Evolutionary conservation across 2,113 vertebrate genomes (phyloP), one percentile per base, ranked within the genome.

Genomic region (Uria aalge): DNA sequence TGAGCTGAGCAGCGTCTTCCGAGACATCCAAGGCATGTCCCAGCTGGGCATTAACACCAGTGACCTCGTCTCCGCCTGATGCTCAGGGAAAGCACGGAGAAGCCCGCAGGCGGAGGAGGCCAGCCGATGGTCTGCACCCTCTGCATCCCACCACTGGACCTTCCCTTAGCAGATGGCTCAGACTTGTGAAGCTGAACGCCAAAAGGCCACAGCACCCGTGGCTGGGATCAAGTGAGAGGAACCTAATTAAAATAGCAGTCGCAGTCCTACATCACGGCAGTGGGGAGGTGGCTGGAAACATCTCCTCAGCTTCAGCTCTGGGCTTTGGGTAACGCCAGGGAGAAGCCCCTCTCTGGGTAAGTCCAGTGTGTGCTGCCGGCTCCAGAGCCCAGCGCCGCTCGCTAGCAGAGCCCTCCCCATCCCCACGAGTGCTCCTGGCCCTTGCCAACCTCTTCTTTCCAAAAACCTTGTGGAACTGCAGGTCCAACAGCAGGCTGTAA

Each of bases 211-310:
- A 18, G 75, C 20, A 29, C 20, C 62, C 6, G 1, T 1, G 8
- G 55, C 45, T 3, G 5, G 68, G 21, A 73, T 41, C 53, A 32
- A 76, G 45, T 10, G 43, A 73, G 47, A 79, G 40, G 38, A 64
- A 45, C 3, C 0, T 24, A n/a, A 45, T 24, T 41, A 34, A 55
- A 92, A 36, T 0, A 85, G 47, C 34, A 2, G 1, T 11, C 3
- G 2, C 4, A 34, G 26, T 34, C 30, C 56, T 5, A 3, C 3
- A 5, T 1, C 5, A 4, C 0, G 2, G 64, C 3, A 3, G 8
- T 3, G 27, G 17, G 50, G 15, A 78, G 9, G 30, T 14, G 23
- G 43, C 19, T 79, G 78, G 67, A 55, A 59, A 43, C 16, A 36
- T 4, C 45, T 57, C 32, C 69, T 53, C 66, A 64, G 82, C 23